A percentile compares a stretch with the other conserved stretches of the same genome.
Conservation (phyloP, 2,113 vertebrate genomes). For the Taxidea taxus region DNA sequence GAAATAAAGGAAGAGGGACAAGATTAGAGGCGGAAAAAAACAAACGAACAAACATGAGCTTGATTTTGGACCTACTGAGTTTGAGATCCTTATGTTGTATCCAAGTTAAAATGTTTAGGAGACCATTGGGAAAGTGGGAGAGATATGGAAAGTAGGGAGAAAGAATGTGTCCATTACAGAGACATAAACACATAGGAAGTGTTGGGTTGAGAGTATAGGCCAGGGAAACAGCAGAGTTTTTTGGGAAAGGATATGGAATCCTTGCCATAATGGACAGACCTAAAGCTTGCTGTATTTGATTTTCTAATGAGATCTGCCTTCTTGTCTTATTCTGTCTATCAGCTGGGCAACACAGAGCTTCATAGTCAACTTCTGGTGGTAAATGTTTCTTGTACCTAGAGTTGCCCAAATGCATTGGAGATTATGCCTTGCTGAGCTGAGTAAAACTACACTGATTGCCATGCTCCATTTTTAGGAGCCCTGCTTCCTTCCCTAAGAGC, state of each 20-base stretch:
- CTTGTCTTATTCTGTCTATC: background rate
- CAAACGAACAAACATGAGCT: background rate
- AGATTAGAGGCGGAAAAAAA: background rate
- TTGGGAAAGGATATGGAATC: background rate
- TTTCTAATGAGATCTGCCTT: background rate
- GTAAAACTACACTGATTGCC: background rate
- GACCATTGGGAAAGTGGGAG: background rate
- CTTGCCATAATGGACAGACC: background rate
- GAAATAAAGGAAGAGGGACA: background rate
- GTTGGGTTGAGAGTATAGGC: background rate
- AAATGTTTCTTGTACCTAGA: background rate
- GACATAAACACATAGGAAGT: no score
- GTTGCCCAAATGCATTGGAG: background rate
- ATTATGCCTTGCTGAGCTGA: background rate
- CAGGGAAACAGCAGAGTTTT: background rate
- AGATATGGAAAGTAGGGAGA: background rate
- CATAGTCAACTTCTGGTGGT: background rate
- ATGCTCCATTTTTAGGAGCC: background rate
- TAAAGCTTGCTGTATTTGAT: background rate
- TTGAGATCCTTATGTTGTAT: background rate
- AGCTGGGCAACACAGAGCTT: background rate
- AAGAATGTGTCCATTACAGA: background rate
- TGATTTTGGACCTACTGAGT: background rate
- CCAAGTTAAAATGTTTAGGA: background rate
- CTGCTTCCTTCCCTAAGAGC: background rate